phyloP scores from a whole-genome alignment of 1,140 invertebrate genomes.

The Drosophila arawakana region DNA sequence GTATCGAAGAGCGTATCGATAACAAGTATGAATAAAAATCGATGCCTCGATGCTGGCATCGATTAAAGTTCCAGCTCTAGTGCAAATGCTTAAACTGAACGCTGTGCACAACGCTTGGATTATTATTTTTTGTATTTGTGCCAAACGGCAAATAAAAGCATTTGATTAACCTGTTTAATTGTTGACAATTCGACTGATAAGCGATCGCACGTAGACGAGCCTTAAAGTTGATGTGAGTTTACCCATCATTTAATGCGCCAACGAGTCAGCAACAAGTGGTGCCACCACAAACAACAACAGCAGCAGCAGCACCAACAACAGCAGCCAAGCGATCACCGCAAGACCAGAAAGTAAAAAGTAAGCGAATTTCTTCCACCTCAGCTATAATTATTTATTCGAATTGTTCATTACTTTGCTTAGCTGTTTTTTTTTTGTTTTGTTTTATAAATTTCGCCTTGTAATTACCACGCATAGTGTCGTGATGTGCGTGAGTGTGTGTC shows the following conservation, averaged over 20 bases:
- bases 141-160: conserved; percentile 20
- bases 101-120: conserved; percentile 29
- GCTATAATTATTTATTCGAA: conserved; percentile 10
- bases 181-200: conserved; percentile 27
- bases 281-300: conserved; percentile 32
- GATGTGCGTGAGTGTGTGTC: conserved; percentile 18
- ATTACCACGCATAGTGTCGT: conserved; percentile 35
- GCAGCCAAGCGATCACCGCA: conserved; percentile 31
- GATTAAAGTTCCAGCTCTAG: conserved; percentile 2
- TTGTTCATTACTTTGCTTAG: conserved; percentile 22
- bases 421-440: conserved; percentile 10
- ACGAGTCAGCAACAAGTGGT: conserved; percentile 54
- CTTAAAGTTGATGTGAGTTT: conserved; percentile 12
- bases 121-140: conserved; percentile 37
- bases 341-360: conserved; percentile 40
- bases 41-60: background rate
- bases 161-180: conserved; percentile 37
- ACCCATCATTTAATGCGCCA: conserved; percentile 49
- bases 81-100: conserved; percentile 23
- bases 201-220: conserved; percentile 10
- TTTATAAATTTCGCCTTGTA: conserved; percentile 27
- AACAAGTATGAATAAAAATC: background rate
- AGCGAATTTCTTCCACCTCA: conserved; percentile 22
- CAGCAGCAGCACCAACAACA: conserved; percentile 14
- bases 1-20: background rate